Conservation (phyloP, 23 tunicate genomes). For the Trididemnum clinides region DNA sequence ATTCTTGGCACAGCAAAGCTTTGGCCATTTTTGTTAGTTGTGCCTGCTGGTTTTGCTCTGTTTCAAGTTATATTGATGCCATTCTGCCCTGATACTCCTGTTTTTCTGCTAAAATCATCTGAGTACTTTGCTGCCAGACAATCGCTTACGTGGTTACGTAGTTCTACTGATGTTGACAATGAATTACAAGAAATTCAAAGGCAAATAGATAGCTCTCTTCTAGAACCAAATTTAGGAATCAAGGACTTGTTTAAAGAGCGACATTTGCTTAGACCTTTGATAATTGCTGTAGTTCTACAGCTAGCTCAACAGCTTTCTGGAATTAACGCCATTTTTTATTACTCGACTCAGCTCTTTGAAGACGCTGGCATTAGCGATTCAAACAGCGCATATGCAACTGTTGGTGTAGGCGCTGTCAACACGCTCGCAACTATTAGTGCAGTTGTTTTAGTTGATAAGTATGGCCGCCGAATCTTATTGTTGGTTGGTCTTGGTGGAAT, state of each 20-base stretch:
- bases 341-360: constrained; percentile 64
- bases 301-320: constrained; percentile 85
- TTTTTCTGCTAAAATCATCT: constrained; percentile 32
- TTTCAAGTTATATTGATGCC: constrained; percentile 56
- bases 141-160: constrained; percentile 45
- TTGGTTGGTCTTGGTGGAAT: constrained; percentile 72
- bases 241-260: neutral
- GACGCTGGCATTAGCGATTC: constrained; percentile 51
- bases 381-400: constrained; percentile 45
- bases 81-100: constrained; percentile 78
- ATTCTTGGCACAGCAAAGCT: constrained; percentile 35
- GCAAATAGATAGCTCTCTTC: neutral
- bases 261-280: constrained; percentile 48
- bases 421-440: constrained; percentile 46
- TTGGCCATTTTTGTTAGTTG: constrained; percentile 46
- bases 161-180: constrained; percentile 31
- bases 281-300: constrained; percentile 59
- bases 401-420: constrained; percentile 62
- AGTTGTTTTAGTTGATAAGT: constrained; percentile 49
- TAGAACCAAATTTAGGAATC: neutral
- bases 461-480: constrained; percentile 57
- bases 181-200: constrained; percentile 33
- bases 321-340: constrained; percentile 82
- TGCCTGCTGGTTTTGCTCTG: constrained; percentile 38
- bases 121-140: neutral